These are phyloP conservation scores for Hippocampus zosterae DNA, from an alignment of 2,113 vertebrate species.

Conservation along the genomic window DNA sequence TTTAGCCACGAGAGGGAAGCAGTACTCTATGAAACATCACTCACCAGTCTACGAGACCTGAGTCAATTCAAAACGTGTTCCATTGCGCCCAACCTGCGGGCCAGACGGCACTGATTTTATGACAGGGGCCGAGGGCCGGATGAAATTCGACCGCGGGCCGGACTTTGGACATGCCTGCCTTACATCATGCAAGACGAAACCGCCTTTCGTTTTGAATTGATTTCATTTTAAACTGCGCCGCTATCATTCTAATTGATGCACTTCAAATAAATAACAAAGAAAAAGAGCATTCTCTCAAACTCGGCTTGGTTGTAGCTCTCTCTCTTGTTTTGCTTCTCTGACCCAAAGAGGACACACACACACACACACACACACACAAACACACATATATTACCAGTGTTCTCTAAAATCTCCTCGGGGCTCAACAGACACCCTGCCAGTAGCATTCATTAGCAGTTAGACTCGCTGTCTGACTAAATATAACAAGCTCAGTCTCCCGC, in stretches of 20 bases:
- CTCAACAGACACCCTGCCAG: slow-evolving; percentile 68
- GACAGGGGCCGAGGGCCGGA: too few relatives aligned
- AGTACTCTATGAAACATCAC: too few relatives aligned
- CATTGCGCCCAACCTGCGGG: too few relatives aligned
- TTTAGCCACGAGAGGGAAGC: too few relatives aligned
- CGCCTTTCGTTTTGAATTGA: background rate
- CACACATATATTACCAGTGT: slow-evolving; percentile 52
- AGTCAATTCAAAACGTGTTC: too few relatives aligned
- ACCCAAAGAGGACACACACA: slow-evolving; percentile 37
- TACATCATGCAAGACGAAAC: background rate
- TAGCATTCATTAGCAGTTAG: slow-evolving; percentile 69
- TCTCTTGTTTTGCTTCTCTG: slow-evolving; percentile 8
- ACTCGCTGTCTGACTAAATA: slow-evolving; percentile 72
- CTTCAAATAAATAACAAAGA: background rate
- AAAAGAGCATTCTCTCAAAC: background rate
- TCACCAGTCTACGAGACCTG: too few relatives aligned
- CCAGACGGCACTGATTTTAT: too few relatives aligned
- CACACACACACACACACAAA: background rate
- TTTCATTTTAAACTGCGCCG: background rate
- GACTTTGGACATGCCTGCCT: too few relatives aligned
- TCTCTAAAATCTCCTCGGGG: slow-evolving; percentile 60
- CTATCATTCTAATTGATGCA: background rate
- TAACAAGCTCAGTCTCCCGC: slow-evolving; percentile 62
- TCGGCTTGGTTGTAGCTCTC: background rate
- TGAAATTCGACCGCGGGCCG: too few relatives aligned